Percentiles rank a stretch among this genome's conserved stretches.
Evolutionary conservation across 2,113 vertebrate species (phyloP).

Genomic region (Coryphaenoides rupestris): DNA sequence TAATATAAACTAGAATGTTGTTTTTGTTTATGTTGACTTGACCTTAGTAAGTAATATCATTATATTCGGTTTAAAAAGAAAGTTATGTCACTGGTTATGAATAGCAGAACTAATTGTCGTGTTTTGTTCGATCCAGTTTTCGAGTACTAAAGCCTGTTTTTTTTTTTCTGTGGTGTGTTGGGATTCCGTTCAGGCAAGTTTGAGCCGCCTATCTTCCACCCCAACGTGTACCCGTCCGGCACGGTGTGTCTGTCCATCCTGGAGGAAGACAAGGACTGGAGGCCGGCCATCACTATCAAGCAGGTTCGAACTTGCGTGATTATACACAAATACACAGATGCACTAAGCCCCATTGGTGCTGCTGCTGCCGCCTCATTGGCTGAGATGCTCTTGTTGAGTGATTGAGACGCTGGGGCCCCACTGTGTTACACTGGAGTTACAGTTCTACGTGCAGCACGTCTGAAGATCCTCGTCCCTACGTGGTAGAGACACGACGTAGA

Average conservation of each 20-base stretch:
- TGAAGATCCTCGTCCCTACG: too few species aligned
- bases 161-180: too few species aligned
- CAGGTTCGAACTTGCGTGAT: constrained; percentile 64
- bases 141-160: background rate
- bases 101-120: background rate
- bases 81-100: background rate
- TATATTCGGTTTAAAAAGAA: background rate
- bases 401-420: too few species aligned
- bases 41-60: background rate
- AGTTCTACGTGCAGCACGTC: too few species aligned
- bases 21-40: background rate
- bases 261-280: constrained; percentile 99
- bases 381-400: too few species aligned
- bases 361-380: too few species aligned
- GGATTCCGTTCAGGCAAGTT: constrained; percentile 85
- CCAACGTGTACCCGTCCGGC: constrained; percentile 96
- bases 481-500: too few species aligned
- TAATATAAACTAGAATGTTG: background rate
- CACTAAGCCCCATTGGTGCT: too few species aligned
- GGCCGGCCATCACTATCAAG: constrained; percentile 98
- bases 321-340: too few species aligned
- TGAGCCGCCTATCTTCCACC: constrained; percentile 95
- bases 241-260: constrained; percentile 97
- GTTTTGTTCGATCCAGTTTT: background rate
- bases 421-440: too few species aligned